phyloP scores from a whole-genome alignment of 2,888 invertebrate species.

The Apamea epomidion region DNA sequence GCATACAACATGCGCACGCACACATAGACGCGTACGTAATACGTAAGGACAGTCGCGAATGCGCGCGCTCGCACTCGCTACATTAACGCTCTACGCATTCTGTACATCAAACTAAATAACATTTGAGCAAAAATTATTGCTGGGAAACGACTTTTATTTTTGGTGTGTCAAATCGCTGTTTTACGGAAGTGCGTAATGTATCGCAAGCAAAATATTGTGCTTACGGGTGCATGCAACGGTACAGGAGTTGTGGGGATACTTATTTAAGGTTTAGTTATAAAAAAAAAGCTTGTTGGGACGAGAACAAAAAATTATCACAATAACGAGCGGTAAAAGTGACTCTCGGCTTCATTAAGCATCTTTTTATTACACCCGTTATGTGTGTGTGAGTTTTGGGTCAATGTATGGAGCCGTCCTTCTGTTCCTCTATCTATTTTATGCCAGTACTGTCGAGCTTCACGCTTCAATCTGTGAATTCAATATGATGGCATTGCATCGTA shows the following conservation, averaged over 20 bases:
- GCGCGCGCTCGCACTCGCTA: background rate
- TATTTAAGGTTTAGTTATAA: background rate
- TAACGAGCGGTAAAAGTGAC: background rate
- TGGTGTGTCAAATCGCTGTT: background rate
- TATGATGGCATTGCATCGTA: slow-evolving; percentile 28
- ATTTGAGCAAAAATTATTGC: background rate
- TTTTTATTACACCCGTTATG: background rate
- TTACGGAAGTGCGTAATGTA: background rate
- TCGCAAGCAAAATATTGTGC: background rate
- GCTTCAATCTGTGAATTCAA: slow-evolving; percentile 34
- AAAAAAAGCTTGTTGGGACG: too few relatives aligned
- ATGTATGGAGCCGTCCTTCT: slow-evolving; percentile 18
- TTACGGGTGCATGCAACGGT: background rate
- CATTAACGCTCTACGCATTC: too few relatives aligned
- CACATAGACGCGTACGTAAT: background rate
- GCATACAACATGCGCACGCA: background rate
- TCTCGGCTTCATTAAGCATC: background rate
- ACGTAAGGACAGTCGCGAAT: background rate
- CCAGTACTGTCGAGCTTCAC: background rate
- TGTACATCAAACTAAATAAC: background rate
- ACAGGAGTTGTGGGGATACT: background rate
- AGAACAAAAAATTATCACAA: background rate
- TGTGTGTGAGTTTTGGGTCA: background rate
- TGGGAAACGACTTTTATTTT: background rate
- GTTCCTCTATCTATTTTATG: background rate